These are phyloP conservation scores for Epirrita christyi DNA, from an alignment of 2,888 invertebrate genomes.

Conservation along the genomic window DNA sequence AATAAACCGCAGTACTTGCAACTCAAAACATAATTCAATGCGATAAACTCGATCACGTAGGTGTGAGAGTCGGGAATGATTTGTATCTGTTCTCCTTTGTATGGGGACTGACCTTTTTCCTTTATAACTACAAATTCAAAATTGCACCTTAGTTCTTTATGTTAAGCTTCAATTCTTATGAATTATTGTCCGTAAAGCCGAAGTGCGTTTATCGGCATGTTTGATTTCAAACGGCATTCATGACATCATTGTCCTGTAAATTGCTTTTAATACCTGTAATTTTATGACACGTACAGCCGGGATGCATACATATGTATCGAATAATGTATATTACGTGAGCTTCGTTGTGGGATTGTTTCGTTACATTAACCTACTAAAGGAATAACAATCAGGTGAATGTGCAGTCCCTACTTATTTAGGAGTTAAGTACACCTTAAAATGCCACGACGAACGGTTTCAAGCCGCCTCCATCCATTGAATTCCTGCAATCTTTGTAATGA, in stretches of 20 bases:
- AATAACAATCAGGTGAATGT: no score
- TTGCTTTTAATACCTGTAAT: constrained; percentile 19
- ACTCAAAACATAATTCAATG: constrained; percentile 30
- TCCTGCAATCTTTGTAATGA: no score
- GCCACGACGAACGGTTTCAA: no score
- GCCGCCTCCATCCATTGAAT: no score
- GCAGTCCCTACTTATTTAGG: no score
- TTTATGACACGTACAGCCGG: constrained; percentile 22
- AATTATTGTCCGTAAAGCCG: constrained; percentile 1
- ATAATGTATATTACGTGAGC: no score
- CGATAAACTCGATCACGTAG: constrained; percentile 36
- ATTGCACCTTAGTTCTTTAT: neutral
- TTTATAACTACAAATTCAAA: neutral
- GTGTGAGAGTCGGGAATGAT: constrained; percentile 39
- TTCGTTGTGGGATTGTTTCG: no score
- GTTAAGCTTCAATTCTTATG: constrained; percentile 3
- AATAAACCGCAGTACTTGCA: constrained; percentile 27
- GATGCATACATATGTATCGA: neutral
- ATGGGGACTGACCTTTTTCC: constrained; percentile 4
- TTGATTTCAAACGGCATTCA: constrained; percentile 27
- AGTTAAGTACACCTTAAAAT: no score
- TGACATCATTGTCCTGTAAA: constrained; percentile 41
- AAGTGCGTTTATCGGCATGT: constrained; percentile 14
- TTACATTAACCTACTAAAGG: no score
- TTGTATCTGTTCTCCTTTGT: constrained; percentile 39